Evolutionary conservation across 2,797 vertebrate species (phyloP), one percentile per base, ranked within the genome.

Genomic region (Jordanella pulchra): DNA sequence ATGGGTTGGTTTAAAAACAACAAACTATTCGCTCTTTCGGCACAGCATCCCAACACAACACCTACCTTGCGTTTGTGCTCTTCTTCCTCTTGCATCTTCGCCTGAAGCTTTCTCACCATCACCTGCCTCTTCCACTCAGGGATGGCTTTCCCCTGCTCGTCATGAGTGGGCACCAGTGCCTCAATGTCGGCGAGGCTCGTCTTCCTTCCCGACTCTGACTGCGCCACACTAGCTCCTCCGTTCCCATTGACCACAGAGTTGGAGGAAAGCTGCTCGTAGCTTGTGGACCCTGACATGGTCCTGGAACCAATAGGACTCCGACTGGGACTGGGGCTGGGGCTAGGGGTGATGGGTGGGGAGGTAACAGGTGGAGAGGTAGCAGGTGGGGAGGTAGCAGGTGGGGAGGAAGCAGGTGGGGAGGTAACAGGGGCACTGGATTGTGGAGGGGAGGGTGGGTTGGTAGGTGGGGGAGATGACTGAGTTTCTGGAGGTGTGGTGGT

Each of bases 1-100:
- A 85, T 54, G 82, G 83, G 89, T 92, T 85, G 81, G 83, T 80
- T 45, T 47, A 70, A 63, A 70, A 68, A 80, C 9, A 3, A 44
- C 71, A 50, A 69, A 82, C 74, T 67, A 56, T 39, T 2, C 32
- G 60, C 2, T 2, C 66, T 44, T 28, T 28, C 2, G 75, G 32
- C 47, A 6, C 18, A 75, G 56, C 39, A 44, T 27, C 72, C 21
- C 3, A 51, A 14, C 60, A 47, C 56, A 42, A 54, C n/a, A 63
- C 92, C 79, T 95, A 98, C 97, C 96, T 98, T 96, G 85, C 94
- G 96, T 72, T 94, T 95, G 89, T 96, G 95, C 64, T 98, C 96
- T 45, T 99, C 97, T 79, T 99, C 97, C 75, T 99, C 97, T 81
- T 99, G 97, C 90, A 98, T 97, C 91, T 97, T 98, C 82, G 94